Percentiles rank a stretch among this genome's conserved stretches.
Evolutionary conservation across 2,888 invertebrate genomes (phyloP).

Genomic region (Conistra vaccinii): DNA sequence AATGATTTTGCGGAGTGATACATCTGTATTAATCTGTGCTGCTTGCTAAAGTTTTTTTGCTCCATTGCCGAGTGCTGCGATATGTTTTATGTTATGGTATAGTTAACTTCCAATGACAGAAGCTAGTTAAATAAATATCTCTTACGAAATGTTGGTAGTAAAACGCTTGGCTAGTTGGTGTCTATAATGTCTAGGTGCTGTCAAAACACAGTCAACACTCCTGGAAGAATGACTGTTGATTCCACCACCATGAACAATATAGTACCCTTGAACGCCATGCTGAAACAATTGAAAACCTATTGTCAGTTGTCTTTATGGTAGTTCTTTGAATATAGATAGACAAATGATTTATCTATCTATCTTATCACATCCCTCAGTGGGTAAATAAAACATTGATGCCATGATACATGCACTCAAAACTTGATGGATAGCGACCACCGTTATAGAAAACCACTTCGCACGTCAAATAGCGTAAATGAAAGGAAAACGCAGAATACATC

Average conservation of each 20-base stretch:
- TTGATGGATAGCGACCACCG: slow-evolving; percentile 4
- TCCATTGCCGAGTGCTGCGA: neutral
- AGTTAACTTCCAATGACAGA: too few species aligned
- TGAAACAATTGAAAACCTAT: slow-evolving; percentile 1
- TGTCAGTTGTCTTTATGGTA: neutral
- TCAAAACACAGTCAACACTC: neutral
- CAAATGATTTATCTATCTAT: too few species aligned
- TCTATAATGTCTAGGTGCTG: neutral
- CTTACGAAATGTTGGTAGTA: neutral
- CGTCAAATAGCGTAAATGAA: slow-evolving; percentile 42
- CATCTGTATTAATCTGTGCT: too few species aligned
- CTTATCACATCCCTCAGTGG: too few species aligned
- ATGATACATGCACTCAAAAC: too few species aligned
- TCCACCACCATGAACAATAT: neutral
- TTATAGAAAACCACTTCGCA: neutral
- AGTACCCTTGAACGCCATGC: neutral
- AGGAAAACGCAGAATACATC: slow-evolving; percentile 57
- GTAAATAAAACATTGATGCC: neutral
- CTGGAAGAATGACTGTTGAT: neutral
- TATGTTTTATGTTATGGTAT: neutral
- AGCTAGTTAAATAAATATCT: neutral
- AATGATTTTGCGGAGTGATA: too few species aligned
- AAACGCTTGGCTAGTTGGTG: neutral
- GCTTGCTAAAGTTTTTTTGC: too few species aligned
- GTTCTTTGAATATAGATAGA: neutral